A percentile compares a stretch with the other conserved stretches of the same genome.
Evolutionary conservation across 2,797 vertebrate species (phyloP).

Genomic region (Labeo calbasu): DNA sequence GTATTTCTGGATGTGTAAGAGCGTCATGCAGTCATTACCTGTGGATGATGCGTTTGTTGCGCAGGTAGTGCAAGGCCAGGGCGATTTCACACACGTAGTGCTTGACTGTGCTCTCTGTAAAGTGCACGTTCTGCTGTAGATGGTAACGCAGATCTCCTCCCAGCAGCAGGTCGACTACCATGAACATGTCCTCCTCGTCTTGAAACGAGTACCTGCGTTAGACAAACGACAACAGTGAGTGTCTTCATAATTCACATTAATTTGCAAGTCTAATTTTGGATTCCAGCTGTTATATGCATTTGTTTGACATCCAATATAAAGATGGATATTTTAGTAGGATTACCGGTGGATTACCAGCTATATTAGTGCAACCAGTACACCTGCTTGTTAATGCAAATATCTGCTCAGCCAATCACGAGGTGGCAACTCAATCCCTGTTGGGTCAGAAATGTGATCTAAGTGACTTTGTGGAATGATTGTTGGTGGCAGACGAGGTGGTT

Average conservation of each 20-base stretch:
- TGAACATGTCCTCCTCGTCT: constrained; percentile 99
- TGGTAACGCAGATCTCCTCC: constrained; percentile 97
- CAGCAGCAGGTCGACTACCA: constrained; percentile 96
- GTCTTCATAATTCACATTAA: background rate
- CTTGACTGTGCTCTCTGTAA: constrained; percentile 89
- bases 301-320: background rate
- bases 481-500: constrained; percentile 2
- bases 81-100: constrained; percentile 92
- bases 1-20: constrained; percentile 43
- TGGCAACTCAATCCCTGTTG: background rate
- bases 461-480: constrained; percentile 31
- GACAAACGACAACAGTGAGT: background rate
- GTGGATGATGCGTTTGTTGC: constrained; percentile 91
- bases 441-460: constrained; percentile 3
- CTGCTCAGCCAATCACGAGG: background rate
- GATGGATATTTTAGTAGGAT: background rate
- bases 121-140: constrained; percentile 92
- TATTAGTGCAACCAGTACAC: background rate
- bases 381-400: constrained; percentile 1
- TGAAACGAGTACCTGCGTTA: constrained; percentile 94
- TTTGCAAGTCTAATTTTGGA: background rate
- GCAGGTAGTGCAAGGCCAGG: constrained; percentile 93
- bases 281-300: background rate
- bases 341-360: background rate
- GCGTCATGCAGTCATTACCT: constrained; percentile 78